phyloP scores from a whole-genome alignment of 2,797 vertebrate species.

The Cynopterus sphinx region DNA sequence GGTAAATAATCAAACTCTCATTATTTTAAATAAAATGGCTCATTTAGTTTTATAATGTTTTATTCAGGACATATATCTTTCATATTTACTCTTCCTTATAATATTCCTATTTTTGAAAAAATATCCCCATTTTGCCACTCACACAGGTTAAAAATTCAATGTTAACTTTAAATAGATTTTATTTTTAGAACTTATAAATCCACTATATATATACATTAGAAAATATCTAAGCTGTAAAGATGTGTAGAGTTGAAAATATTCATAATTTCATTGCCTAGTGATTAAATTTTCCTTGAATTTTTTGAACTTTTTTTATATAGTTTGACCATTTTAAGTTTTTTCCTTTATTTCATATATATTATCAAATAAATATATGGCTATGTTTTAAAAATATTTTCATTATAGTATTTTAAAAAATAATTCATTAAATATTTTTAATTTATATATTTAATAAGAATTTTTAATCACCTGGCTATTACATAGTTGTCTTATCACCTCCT shows the following conservation, averaged over 20 bases:
- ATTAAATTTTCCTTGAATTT: background rate
- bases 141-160: background rate
- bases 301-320: background rate
- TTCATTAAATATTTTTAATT: background rate
- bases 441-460: background rate
- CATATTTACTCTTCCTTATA: background rate
- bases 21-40: slow-evolving; percentile 24
- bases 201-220: background rate
- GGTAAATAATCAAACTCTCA: background rate
- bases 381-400: background rate
- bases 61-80: background rate
- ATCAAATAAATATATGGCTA: background rate
- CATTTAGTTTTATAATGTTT: background rate
- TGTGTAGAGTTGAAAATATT: background rate
- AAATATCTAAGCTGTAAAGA: background rate
- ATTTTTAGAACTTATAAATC: background rate
- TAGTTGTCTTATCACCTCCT: background rate
- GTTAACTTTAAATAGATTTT: background rate
- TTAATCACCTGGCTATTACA: background rate
- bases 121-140: background rate
- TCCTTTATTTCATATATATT: background rate
- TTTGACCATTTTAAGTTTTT: background rate
- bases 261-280: background rate
- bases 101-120: background rate
- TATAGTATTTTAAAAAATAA: background rate